A percentile compares a stretch with the other conserved stretches of the same genome.
Evolutionary conservation across 2,113 vertebrate species (phyloP).

Genomic region (Ifrita kowaldi): DNA sequence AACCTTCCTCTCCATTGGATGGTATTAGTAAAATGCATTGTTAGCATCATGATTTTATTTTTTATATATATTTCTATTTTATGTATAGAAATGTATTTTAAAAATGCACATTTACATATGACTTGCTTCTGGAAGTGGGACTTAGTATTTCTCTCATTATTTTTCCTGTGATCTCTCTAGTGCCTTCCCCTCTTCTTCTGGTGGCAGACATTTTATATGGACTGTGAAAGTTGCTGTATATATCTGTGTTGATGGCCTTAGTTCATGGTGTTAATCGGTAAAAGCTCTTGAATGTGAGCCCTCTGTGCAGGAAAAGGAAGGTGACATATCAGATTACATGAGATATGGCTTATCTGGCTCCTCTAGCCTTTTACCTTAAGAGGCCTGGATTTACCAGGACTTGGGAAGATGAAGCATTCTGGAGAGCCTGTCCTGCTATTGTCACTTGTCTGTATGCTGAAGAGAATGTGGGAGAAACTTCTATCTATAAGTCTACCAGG

Average conservation of each 20-base stretch:
- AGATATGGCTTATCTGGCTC: not conserved
- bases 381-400: conserved; percentile 6
- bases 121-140: not conserved
- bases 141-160: not conserved
- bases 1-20: rapidly evolving
- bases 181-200: not conserved
- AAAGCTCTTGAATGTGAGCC: not conserved
- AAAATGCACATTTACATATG: not conserved
- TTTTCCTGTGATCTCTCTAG: not conserved
- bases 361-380: conserved; percentile 28
- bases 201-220: not conserved
- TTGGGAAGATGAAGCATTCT: not conserved
- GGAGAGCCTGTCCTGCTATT: not conserved
- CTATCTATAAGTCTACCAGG: not conserved
- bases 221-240: not conserved
- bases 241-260: not conserved
- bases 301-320: not conserved
- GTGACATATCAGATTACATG: conserved; percentile 7
- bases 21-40: not conserved
- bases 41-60: not conserved
- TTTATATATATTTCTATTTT: not conserved
- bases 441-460: not conserved
- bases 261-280: not conserved
- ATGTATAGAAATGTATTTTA: not conserved
- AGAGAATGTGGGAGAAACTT: not conserved